A percentile compares a stretch with the other conserved stretches of the same genome.
These are phyloP conservation scores for Ctenochaetus hawaiiensis DNA, from an alignment of 2,797 vertebrate species.

Conservation along the genomic window DNA sequence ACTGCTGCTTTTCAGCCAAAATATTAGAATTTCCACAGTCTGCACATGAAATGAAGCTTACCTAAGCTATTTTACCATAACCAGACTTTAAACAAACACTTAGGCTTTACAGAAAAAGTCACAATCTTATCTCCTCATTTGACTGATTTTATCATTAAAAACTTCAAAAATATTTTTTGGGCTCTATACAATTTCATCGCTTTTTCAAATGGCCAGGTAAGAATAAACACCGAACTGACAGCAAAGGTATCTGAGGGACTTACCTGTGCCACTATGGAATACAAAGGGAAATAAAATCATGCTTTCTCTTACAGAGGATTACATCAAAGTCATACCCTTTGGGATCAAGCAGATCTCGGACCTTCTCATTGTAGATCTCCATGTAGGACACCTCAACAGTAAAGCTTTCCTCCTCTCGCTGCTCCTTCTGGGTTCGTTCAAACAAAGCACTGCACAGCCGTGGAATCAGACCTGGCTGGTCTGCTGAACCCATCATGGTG, in stretches of 20 bases:
- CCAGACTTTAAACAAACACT: background rate
- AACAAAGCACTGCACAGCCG: slow-evolving; percentile 95
- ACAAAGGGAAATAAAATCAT: no score
- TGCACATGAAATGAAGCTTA: background rate
- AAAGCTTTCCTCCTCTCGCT: slow-evolving; percentile 91
- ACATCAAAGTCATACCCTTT: slow-evolving; percentile 87
- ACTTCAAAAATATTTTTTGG: no score
- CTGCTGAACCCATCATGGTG: slow-evolving; percentile 95
- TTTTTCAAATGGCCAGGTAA: no score
- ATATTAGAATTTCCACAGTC: background rate
- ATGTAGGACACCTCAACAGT: slow-evolving; percentile 97
- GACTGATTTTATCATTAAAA: no score
- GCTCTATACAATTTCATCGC: no score
- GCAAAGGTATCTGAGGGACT: no score
- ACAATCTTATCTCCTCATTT: no score
- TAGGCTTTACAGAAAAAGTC: no score
- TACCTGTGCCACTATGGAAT: no score
- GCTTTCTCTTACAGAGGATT: background rate
- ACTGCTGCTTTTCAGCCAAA: background rate
- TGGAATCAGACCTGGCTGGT: slow-evolving; percentile 93
- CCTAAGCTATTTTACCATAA: no score
- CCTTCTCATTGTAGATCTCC: slow-evolving; percentile 99
- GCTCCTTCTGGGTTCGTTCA: slow-evolving; percentile 82
- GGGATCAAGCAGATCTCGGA: slow-evolving; percentile 96
- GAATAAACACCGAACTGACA: no score